A percentile compares a stretch with the other conserved stretches of the same genome.
Conservation (phyloP, 2,797 vertebrate species). For the Morelia viridis region DNA sequence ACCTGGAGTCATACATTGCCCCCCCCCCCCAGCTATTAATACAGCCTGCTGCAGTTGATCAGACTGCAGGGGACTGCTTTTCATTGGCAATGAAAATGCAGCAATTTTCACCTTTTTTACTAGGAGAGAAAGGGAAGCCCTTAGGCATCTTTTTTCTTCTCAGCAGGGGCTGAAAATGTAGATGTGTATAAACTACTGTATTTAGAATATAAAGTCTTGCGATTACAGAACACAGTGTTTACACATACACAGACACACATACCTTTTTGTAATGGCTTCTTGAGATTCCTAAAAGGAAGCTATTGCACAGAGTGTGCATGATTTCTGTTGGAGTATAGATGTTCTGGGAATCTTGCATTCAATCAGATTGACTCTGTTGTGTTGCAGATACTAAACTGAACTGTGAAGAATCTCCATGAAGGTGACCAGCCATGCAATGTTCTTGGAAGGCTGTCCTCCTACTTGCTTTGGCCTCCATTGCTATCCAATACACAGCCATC, state of each 20-base stretch:
- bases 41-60: not conserved
- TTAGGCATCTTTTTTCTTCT: not conserved
- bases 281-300: not conserved
- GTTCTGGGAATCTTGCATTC: conserved; percentile 19
- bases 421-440: conserved; percentile 96
- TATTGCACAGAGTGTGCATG: not conserved
- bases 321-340: not conserved
- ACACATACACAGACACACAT: not conserved
- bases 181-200: not conserved
- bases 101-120: not conserved
- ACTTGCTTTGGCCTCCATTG: conserved; percentile 92
- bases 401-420: conserved; percentile 81
- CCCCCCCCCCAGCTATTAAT: not conserved
- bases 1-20: not conserved
- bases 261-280: not conserved
- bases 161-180: not conserved
- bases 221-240: not conserved
- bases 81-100: not conserved
- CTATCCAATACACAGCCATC: conserved; percentile 96
- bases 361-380: conserved; percentile 47
- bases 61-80: not conserved
- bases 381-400: conserved; percentile 58
- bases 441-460: conserved; percentile 98
- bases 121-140: not conserved
- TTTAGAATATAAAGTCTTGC: not conserved